Base-by-base conservation (phyloP, 2,113 vertebrate species). In the Grus americana region DNA sequence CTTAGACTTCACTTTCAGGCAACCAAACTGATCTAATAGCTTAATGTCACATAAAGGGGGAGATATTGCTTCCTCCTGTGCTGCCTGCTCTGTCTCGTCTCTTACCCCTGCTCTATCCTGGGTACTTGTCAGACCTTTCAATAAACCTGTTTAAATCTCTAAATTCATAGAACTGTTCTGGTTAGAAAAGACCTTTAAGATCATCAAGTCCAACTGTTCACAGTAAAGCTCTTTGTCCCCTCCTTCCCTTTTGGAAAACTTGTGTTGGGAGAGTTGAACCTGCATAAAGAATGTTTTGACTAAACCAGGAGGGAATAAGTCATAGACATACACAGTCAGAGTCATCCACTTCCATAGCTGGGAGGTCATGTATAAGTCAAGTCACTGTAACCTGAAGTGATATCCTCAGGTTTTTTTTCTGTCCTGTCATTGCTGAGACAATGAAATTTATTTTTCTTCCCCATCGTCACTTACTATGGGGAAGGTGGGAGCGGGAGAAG, bases 281-380 rank as follows among this genome's bases (percentile, higher is more conserved):
- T 34, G 12, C 30, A 86, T 20, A 73, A 79, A 88, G 44, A 79
- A 68, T 11, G 4, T 9, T 52, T 82, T 58, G 36, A 72, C 22
- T 59, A 42, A 42, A 86, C 21, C 21, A 79, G 57, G 15, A 89
- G n/a, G 1, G 0, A 80, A 3, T 30, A 72, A 89, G 34, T 49
- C 55, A 85, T 11, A 74, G n/a, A 76, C 7, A 9, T 4, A 62
- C 6, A 62, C 3, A 70, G 36, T 63, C 42, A 57, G 23, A 76
- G 78, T n/a, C 62, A 83, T 12, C 14, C 0, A 0, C 16, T 57
- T 75, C 57, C 14, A 72, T 2, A 44, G 71, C 0, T 0, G 40
- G 19, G 30, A 89, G 20, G 13, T 86, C 36, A 68, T 2, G 19
- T 19, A 2, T 59, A 80, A 73, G 21, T 38, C 46, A 58, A 6